phyloP scores from a whole-genome alignment of 2,113 vertebrate genomes.

The Spilogale gracilis region DNA sequence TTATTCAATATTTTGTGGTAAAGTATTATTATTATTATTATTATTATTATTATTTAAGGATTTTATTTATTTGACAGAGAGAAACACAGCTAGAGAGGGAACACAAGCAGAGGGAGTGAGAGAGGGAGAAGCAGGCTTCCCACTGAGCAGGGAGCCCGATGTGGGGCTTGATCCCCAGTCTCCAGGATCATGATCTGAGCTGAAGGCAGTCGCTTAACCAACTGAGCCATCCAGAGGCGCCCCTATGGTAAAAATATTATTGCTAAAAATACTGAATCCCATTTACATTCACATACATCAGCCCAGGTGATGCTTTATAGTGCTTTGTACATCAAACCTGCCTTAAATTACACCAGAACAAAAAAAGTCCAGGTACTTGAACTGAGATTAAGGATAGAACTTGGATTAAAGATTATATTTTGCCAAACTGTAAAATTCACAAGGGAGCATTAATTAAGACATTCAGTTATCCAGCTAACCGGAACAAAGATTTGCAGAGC shows the following conservation, averaged over 20 bases:
- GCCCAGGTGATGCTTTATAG: background rate
- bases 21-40: too few relatives aligned
- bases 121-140: too few relatives aligned
- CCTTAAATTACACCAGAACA: conserved; percentile 9
- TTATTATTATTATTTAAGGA: too few relatives aligned
- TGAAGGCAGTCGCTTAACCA: too few relatives aligned
- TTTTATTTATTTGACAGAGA: too few relatives aligned
- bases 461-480: background rate
- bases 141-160: too few relatives aligned
- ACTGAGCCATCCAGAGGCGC: too few relatives aligned
- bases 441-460: background rate
- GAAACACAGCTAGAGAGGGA: too few relatives aligned
- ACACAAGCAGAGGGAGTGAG: too few relatives aligned
- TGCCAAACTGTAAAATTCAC: conserved; percentile 38
- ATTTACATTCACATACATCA: conserved; percentile 5
- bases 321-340: background rate
- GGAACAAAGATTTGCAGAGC: conserved; percentile 30
- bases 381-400: background rate
- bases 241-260: background rate
- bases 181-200: too few relatives aligned
- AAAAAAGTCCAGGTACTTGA: conserved; percentile 1
- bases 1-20: background rate
- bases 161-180: too few relatives aligned
- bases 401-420: background rate
- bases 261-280: conserved; percentile 19